Evolutionary conservation across 53 echinoderm and acorn worm genomes (phyloP).

Genomic region (Stichopus horrens): DNA sequence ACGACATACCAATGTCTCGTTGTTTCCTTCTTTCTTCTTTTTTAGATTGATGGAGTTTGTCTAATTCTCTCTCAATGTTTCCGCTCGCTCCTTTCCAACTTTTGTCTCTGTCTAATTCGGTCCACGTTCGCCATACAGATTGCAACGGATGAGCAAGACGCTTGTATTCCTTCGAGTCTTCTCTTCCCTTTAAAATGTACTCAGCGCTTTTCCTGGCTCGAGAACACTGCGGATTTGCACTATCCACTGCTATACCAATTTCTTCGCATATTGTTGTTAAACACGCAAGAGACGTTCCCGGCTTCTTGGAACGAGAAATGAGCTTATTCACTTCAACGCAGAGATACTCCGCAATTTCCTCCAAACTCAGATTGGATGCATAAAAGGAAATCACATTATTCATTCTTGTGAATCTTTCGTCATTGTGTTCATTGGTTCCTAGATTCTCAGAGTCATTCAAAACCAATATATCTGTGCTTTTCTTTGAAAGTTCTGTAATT

Average conservation of each 20-base stretch:
- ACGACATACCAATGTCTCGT: too few species aligned
- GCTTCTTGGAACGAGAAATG: neutral
- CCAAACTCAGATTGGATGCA: neutral
- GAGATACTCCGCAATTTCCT: neutral
- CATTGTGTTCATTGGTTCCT: too few species aligned
- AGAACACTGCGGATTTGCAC: neutral
- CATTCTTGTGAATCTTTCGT: neutral
- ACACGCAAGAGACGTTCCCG: neutral
- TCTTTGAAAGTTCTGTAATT: too few species aligned
- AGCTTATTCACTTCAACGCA: neutral
- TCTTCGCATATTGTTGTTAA: neutral
- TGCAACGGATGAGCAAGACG: conserved; percentile 4
- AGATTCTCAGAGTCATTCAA: too few species aligned
- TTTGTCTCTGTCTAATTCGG: conserved; percentile 7
- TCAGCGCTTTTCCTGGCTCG: neutral
- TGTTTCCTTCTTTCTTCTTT: too few species aligned
- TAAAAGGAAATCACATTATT: neutral
- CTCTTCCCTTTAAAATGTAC: neutral
- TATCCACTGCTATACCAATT: conserved; percentile 13
- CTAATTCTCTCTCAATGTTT: too few species aligned
- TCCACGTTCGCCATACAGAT: conserved; percentile 14
- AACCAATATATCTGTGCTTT: too few species aligned
- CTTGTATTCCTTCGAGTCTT: conserved; percentile 25
- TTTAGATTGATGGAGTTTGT: too few species aligned
- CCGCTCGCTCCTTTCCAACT: too few species aligned